Evolutionary conservation across 1,140 invertebrate species (phyloP).

Genomic region (Platorchestia sp.): DNA sequence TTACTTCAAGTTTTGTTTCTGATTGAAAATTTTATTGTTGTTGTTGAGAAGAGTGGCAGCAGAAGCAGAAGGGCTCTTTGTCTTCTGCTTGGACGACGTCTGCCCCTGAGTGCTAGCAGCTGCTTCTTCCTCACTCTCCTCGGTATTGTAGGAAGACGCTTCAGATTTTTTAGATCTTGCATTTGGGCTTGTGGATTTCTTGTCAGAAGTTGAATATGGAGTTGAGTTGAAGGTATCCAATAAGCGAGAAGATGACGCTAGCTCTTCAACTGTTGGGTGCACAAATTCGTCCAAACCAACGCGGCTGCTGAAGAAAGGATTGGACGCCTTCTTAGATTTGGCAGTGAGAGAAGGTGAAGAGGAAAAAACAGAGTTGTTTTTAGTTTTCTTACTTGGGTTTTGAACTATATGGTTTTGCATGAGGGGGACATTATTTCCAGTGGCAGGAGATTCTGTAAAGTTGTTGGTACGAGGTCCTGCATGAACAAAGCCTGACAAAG

Average conservation of each 20-base stretch:
- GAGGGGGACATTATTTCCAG: not conserved
- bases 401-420: constrained; percentile 6
- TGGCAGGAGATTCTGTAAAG: not conserved
- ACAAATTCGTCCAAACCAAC: constrained; percentile 49
- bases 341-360: constrained; percentile 27
- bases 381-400: not conserved
- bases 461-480: not conserved
- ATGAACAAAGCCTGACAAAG: not conserved
- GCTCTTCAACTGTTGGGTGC: constrained; percentile 24
- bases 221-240: not conserved
- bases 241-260: not conserved
- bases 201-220: not conserved
- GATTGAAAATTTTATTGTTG: constrained; percentile 31
- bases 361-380: not conserved
- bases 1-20: constrained; percentile 48
- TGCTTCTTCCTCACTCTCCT: constrained; percentile 42
- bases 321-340: not conserved
- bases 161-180: not conserved
- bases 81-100: not conserved
- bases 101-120: not conserved
- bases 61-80: not conserved
- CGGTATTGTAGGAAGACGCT: not conserved
- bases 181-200: not conserved
- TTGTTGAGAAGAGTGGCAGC: not conserved
- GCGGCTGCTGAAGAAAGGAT: constrained; percentile 36